Conservation (phyloP, 2,888 invertebrate species). For the Sepioteuthis lessoniana region DNA sequence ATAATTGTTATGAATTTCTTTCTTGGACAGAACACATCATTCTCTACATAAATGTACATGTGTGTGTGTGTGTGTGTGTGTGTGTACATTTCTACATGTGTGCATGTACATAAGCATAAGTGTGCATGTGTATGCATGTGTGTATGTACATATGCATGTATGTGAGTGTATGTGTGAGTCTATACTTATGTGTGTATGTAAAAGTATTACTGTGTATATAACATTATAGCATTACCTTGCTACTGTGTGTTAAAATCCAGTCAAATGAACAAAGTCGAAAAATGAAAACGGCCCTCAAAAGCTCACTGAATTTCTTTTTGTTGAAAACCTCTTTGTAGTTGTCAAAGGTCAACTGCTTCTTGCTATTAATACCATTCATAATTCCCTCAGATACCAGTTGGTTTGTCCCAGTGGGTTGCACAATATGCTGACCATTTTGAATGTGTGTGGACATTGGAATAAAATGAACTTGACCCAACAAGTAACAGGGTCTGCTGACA, state of each 20-base stretch:
- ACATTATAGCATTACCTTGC: conserved; percentile 56
- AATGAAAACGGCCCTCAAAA: conserved; percentile 62
- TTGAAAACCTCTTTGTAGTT: conserved; percentile 59
- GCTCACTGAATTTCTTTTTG: conserved; percentile 57
- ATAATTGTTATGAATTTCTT: too few species aligned
- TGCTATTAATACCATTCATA: neutral
- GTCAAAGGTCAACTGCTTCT: conserved; percentile 51
- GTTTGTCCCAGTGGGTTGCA: neutral
- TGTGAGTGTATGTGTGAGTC: neutral
- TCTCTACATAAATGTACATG: neutral
- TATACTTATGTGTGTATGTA: neutral
- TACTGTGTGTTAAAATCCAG: conserved; percentile 60
- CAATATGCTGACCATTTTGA: neutral
- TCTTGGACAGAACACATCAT: too few species aligned
- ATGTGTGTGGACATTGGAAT: neutral
- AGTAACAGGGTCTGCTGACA: neutral
- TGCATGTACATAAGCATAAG: neutral
- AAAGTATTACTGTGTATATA: neutral
- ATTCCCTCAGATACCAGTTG: neutral
- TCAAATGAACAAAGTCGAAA: conserved; percentile 65
- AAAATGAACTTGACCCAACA: too few species aligned
- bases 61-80: neutral
- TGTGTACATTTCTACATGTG: neutral
- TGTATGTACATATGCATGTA: neutral
- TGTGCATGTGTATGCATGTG: neutral